Evolutionary conservation across 1,140 invertebrate genomes (phyloP).

Genomic region (Bactericera cockerelli): DNA sequence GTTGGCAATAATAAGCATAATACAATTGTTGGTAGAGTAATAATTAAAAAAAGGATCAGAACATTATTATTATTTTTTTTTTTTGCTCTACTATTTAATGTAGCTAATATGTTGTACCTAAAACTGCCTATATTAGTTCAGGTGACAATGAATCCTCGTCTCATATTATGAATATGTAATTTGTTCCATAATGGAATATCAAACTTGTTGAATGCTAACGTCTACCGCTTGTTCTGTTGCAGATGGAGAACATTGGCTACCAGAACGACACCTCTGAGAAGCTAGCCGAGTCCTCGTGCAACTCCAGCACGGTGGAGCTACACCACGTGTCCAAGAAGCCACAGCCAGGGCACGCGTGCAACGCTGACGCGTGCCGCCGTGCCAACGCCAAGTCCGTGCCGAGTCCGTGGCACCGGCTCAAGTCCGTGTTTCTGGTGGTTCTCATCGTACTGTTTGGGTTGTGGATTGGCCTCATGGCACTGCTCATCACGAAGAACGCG

Average conservation of each 20-base stretch:
- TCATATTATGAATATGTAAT: no score
- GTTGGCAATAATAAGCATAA: no score
- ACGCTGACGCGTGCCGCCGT: not conserved
- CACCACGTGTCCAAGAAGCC: not conserved
- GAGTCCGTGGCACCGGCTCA: not conserved
- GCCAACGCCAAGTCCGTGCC: not conserved
- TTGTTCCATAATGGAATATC: no score
- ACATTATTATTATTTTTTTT: no score
- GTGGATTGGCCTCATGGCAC: not conserved
- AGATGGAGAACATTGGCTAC: constrained; percentile 1
- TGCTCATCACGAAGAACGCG: constrained; percentile 3
- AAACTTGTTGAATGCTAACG: no score
- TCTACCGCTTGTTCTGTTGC: no score
- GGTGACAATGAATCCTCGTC: no score
- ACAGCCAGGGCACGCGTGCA: not conserved
- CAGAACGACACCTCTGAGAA: not conserved
- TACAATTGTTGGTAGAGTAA: no score
- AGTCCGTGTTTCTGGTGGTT: not conserved
- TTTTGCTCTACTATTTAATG: no score
- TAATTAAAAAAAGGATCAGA: no score
- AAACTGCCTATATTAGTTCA: no score
- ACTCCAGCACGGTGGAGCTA: not conserved
- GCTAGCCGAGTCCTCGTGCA: not conserved
- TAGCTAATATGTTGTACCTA: no score
- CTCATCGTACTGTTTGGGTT: not conserved